Evolutionary conservation across 2,888 invertebrate species (phyloP).

Genomic region (Metellina segmentata): DNA sequence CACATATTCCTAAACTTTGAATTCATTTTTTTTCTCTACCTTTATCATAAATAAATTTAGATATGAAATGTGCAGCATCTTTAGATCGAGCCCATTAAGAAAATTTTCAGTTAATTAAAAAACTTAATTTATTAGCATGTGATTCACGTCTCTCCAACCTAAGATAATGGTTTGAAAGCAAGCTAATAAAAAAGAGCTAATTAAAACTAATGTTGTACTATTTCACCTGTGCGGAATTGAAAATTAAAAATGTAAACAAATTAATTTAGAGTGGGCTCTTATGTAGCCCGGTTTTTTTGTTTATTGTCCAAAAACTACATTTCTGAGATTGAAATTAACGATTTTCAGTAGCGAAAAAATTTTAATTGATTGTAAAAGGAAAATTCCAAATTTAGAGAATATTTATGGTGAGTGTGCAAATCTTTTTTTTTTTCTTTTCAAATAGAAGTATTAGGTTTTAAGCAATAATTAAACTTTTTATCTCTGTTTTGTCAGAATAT

Average conservation of each 20-base stretch:
- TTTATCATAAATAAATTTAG: neutral
- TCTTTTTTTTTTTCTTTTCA: too few relatives aligned
- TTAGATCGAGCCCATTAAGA: neutral
- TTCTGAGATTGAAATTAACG: too few relatives aligned
- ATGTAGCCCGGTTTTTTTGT: neutral
- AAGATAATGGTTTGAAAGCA: conserved; percentile 40
- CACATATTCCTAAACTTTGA: neutral
- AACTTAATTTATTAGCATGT: neutral
- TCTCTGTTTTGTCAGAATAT: too few relatives aligned
- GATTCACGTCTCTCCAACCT: neutral
- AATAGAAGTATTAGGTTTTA: too few relatives aligned
- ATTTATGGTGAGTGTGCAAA: too few relatives aligned
- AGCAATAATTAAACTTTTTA: too few relatives aligned
- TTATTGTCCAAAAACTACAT: too few relatives aligned
- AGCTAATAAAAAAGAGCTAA: conserved; percentile 15
- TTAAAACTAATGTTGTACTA: conserved; percentile 6
- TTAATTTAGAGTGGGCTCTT: neutral
- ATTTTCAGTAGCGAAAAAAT: too few relatives aligned
- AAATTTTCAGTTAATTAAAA: conserved; percentile 6
- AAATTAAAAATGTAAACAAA: neutral
- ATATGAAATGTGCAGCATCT: neutral
- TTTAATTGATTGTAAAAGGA: too few relatives aligned
- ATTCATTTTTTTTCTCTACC: neutral
- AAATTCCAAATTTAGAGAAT: too few relatives aligned
- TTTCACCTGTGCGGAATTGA: neutral